Evolutionary conservation across 2,888 invertebrate species (phyloP), one percentile per base, ranked within the genome.

Genomic region (Stictocephala bisonia): DNA sequence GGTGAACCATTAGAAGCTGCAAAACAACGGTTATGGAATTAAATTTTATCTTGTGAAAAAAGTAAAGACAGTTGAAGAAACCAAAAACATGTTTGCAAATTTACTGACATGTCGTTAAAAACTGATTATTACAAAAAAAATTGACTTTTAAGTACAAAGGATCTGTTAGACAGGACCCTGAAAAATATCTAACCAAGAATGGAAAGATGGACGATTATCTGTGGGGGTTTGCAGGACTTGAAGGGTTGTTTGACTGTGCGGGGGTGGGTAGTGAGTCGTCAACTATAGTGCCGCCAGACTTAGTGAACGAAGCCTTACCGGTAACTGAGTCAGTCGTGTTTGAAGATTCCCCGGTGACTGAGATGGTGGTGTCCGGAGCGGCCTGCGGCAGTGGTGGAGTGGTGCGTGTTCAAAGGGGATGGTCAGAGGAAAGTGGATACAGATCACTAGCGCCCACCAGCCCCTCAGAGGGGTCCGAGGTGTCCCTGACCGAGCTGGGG

Each of bases 341-440:
- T 11, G 15, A 20, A 24, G 11, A 15, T 31, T 35, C 68, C 4
- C 40, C 29, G 29, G 72, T 53, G 26, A 51, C 53, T 7, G 67
- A 67, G 56, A 72, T 64, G 64, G 51, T 72, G 3, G 72, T 72
- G 35, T 27, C 72, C 15, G 40, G 66, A 1, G 31, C 35, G 18
- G 41, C 66, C 53, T 64, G 35, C 11, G 71, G 50, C 44, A 60
- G 69, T 20, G 76, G 72, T 41, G 75, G 75, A 15, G 44, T 74
- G 2, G 74, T 76, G 51, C 51, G 71, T 24, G 72, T 76, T 9
- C 72, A 72, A 48, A 72, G 76, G 53, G 76, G 76, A 24, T 74
- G 74, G 74, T 76, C 76, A 7, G 76, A 74, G 35, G 76, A 76
- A 40, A 74, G 74, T 20, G 76, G 76, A 1, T 48, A 74, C 20